Evolutionary conservation across 2,797 vertebrate species (phyloP), one percentile per base, ranked within the genome.

Genomic region (Novumbra hubbsi): DNA sequence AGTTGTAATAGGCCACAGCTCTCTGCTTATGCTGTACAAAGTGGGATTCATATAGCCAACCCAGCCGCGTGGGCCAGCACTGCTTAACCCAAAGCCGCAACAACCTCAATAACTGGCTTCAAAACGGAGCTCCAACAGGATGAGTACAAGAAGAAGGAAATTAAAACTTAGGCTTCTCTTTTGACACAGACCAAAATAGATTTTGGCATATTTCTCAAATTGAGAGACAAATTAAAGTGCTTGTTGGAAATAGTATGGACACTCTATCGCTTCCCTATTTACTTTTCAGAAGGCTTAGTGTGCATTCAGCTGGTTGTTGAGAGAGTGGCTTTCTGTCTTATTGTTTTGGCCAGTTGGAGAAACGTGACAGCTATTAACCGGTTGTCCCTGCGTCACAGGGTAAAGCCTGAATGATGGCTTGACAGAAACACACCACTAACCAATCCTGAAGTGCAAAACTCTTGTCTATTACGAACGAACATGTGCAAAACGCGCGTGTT

Each of bases 1-100:
- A 41, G 28, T 30, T 38, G 83, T 71, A 57, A n/a, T 76, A 75
- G 64, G 78, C 76, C 34, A 16, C 41, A 27, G 7, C 81, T 76
- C 74, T 72, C 62, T 73, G 72, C 38, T 24, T 17, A 68, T 60
- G 80, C 69, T 73, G 74, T 83, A 73, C 78, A 87, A 88, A 70
- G 77, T 63, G 83, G 79, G 80, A 72, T 68, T 85, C 74, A 78
- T 81, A 88, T 80, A 75, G 75, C 80, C 84, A 90, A 82, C 78
- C 86, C 79, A 86, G 83, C 76, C 55, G 27, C 24, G 15, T 45
- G 14, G 34, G 32, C n/a, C 34, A 66, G 75, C 12, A 52, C 50
- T 19, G 83, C 84, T 89, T 86, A 81, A 72, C 88, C 91, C 87
- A 88, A 90, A 92, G 92, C 90, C 91, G 84, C 87, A 87, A 77